Base-by-base conservation (phyloP, 1,140 invertebrate genomes). In the Zaprionus davidi region DNA sequence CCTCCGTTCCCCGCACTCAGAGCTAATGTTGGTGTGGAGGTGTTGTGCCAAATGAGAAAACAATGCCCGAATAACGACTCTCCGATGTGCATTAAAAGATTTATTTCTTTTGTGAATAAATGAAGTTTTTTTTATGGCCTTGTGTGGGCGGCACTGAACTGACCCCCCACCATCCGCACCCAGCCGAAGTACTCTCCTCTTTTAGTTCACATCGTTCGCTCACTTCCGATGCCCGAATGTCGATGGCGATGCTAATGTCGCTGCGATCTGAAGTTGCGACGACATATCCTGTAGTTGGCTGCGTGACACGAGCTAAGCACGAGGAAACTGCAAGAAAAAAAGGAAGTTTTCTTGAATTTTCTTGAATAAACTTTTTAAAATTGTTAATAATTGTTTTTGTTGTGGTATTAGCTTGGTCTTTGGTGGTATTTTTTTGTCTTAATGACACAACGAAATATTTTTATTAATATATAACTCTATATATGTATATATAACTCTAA, bases 1-100 rank as follows among this genome's bases (percentile, higher is more conserved):
- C 26, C 5, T 22, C 12, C 9, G 15, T 4, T 4, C 15, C 6
- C 24, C 51, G 9, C 7, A 12, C 53, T 31, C 53, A 2, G 53
- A 6, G 24, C 22, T 56, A 31, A 15, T 36, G 20, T 17, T 26
- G 9, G 26, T 26, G 24, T 26, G 24, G 22, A 88, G 85, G 85
- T 88, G 86, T 90, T 90, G 78, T 86, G 76, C 70, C 82, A 90
- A 88, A 88, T 84, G 85, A 84, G 86, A 84, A 90, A 90, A 90
- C 86, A 87, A 91, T 91, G 83, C 82, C 65, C 78, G 74, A 90
- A 84, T 91, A 92, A 91, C 90, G 90, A 92, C 85, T 91, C 83
- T 87, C 79, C 84, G 81, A 88, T 88, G 85, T 90, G 82, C 76
- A 85, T 92, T 92, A 90, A 83, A 90, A 91, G 90, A 91, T 91